A percentile compares a stretch with the other conserved stretches of the same genome.
These are phyloP conservation scores for Rachycentron canadum DNA, from an alignment of 2,797 vertebrate genomes.

Conservation along the genomic window DNA sequence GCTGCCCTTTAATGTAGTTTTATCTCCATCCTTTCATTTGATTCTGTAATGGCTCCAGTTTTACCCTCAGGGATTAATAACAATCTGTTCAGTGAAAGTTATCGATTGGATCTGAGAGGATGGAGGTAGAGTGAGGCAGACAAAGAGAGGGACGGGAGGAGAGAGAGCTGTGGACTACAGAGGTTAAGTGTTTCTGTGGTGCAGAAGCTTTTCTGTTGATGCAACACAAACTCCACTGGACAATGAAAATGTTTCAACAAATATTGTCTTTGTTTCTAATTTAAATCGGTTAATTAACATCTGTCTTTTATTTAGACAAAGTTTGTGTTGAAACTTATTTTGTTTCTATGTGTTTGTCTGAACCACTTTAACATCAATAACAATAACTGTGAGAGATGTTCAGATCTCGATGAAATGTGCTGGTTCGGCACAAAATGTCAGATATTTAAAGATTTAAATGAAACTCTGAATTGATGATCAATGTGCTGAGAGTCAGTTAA, in stretches of 20 bases:
- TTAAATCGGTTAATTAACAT: no score
- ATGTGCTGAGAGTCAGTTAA: no score
- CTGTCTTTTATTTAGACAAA: no score
- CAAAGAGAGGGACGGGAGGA: not conserved
- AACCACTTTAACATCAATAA: no score
- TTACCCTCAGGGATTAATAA: constrained; percentile 42
- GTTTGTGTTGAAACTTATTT: not conserved
- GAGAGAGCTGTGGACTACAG: not conserved
- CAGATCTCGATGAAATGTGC: no score
- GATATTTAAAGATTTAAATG: no score
- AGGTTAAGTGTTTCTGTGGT: constrained; percentile 12
- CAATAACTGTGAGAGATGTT: no score
- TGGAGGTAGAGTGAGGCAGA: constrained; percentile 8
- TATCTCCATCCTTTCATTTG: constrained; percentile 38
- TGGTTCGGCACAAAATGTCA: no score
- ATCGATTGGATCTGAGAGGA: constrained; percentile 40
- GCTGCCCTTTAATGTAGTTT: constrained; percentile 16
- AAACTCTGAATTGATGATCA: no score
- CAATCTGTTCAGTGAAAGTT: constrained; percentile 12
- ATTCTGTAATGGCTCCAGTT: constrained; percentile 42
- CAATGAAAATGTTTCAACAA: not conserved
- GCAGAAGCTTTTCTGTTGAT: constrained; percentile 15
- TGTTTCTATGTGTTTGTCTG: no score
- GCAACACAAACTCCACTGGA: not conserved
- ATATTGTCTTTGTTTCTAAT: not conserved